Percentiles rank a stretch among this genome's conserved stretches.
Conservation (phyloP, 2,888 invertebrate species). For the Caenorhabditis imperialis region DNA sequence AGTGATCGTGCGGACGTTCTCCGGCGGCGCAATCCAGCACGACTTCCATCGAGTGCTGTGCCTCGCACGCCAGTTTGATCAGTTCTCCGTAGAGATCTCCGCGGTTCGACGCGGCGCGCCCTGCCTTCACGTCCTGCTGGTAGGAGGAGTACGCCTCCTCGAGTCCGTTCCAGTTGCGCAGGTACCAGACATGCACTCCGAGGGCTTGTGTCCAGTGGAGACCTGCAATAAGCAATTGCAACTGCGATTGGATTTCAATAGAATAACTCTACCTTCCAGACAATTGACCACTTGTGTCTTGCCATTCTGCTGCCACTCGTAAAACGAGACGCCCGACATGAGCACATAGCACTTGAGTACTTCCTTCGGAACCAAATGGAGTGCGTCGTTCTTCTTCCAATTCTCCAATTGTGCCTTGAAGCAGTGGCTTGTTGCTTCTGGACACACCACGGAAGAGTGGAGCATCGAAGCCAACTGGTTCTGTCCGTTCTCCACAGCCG, state of each 20-base stretch:
- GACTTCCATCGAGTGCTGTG: slow-evolving; percentile 51
- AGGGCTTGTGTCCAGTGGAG: slow-evolving; percentile 63
- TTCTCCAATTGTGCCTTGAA: slow-evolving; percentile 42
- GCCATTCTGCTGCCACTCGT: slow-evolving; percentile 38
- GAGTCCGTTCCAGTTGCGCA: slow-evolving; percentile 52
- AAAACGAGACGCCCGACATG: slow-evolving; percentile 56
- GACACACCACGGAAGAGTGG: slow-evolving; percentile 52
- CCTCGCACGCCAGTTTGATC: slow-evolving; percentile 56
- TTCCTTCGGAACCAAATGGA: slow-evolving; percentile 40
- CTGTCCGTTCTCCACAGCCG: slow-evolving; percentile 39
- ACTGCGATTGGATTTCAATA: too few relatives aligned
- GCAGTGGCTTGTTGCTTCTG: slow-evolving; percentile 44
- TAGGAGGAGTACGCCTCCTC: slow-evolving; percentile 52
- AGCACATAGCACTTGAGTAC: slow-evolving; percentile 61
- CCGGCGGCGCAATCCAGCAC: slow-evolving; percentile 55
- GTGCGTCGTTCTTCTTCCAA: slow-evolving; percentile 47
- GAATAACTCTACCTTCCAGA: too few relatives aligned
- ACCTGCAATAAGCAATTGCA: too few relatives aligned
- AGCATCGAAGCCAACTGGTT: slow-evolving; percentile 52
- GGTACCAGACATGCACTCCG: slow-evolving; percentile 62
- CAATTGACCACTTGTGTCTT: slow-evolving; percentile 50
- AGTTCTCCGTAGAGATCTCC: slow-evolving; percentile 54
- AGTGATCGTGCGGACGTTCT: slow-evolving; percentile 40
- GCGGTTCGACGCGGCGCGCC: slow-evolving; percentile 35
- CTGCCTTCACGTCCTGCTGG: slow-evolving; percentile 38